Percentiles rank a stretch among this genome's conserved stretches.
Conservation (phyloP, 2,113 vertebrate species). For the Clarias magur region DNA sequence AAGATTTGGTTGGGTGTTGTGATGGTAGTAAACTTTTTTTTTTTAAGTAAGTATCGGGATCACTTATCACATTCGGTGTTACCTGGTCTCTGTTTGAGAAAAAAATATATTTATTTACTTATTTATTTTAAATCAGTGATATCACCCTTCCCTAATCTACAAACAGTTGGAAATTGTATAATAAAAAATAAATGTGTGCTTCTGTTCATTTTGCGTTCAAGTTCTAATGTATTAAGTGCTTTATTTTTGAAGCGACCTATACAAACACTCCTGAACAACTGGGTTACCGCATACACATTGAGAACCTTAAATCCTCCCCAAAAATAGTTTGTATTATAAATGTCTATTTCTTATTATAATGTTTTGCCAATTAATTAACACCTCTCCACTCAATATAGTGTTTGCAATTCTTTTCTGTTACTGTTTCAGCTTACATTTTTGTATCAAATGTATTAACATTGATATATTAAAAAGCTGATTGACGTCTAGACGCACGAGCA, state of each 20-base stretch:
- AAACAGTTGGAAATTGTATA: background rate
- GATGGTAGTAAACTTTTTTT: too few species aligned
- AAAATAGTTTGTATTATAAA: too few species aligned
- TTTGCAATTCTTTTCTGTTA: background rate
- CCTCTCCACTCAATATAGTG: background rate
- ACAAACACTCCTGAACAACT: background rate
- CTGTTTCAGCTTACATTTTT: background rate
- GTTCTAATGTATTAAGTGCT: background rate
- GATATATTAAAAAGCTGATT: background rate
- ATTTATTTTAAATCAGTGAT: too few species aligned
- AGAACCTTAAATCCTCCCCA: too few species aligned
- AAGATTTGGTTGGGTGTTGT: too few species aligned
- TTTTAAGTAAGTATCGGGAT: too few species aligned
- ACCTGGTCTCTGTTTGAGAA: too few species aligned
- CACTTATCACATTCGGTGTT: too few species aligned
- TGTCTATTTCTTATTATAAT: too few species aligned
- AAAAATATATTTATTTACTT: too few species aligned
- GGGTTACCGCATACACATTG: background rate
- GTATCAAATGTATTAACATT: too few species aligned
- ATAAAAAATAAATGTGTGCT: background rate
- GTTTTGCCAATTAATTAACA: background rate
- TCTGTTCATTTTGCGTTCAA: background rate
- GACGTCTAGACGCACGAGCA: background rate
- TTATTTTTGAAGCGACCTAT: background rate
- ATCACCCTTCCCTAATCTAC: too few species aligned